A percentile compares a stretch with the other conserved stretches of the same genome.
phyloP scores from a whole-genome alignment of 30 jellyfish, hydroid and myxozoan genomes.

The Catostylus mosaicus region DNA sequence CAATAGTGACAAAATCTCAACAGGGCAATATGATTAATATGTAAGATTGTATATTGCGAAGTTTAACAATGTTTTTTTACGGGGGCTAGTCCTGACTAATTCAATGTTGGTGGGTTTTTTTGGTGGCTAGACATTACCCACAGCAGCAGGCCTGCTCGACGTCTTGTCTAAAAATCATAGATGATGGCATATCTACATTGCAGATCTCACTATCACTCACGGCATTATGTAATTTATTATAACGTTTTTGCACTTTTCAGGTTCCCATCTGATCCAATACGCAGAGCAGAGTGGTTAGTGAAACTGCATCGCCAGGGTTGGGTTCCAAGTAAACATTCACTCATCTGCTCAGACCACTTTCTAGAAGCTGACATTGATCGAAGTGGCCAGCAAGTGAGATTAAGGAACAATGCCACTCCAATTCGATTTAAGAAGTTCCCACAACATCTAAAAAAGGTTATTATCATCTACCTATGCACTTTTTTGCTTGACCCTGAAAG shows the following conservation, averaged over 20 bases:
- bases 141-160: no score
- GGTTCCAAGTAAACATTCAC: conserved; percentile 26
- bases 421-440: conserved; percentile 40
- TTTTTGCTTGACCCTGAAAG: no score
- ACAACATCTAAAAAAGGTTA: conserved; percentile 32
- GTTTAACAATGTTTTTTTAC: not conserved
- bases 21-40: not conserved
- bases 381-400: conserved; percentile 1
- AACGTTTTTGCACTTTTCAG: not conserved
- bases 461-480: no score
- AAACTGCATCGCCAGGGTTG: conserved; percentile 15
- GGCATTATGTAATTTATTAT: not conserved
- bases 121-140: no score
- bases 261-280: conserved; percentile 12
- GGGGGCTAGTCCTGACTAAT: not conserved
- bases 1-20: no score
- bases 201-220: no score
- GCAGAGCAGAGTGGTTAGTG: conserved; percentile 16
- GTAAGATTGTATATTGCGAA: not conserved
- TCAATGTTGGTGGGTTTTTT: not conserved
- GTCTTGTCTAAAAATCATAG: no score
- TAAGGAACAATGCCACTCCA: conserved; percentile 26
- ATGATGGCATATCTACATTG: not conserved
- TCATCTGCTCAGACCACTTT: conserved; percentile 25
- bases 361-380: not conserved